A percentile compares a stretch with the other conserved stretches of the same genome.
These are phyloP conservation scores for Luehdorfia chinensis DNA, from an alignment of 1,140 invertebrate species.

Conservation along the genomic window DNA sequence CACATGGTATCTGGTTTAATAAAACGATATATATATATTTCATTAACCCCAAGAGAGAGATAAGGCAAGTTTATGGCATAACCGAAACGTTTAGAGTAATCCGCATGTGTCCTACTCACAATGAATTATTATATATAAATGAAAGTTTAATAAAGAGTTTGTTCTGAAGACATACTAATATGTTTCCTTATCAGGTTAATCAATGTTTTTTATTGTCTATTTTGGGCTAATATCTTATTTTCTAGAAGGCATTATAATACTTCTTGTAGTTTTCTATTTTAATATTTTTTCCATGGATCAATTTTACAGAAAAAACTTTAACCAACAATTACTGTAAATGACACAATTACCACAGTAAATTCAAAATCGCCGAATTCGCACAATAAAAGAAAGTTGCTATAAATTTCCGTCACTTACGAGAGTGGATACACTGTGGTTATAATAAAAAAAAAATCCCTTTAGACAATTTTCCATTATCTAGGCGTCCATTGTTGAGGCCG, in stretches of 20 bases:
- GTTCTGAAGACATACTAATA: too few species aligned
- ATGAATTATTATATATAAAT: conserved; percentile 16
- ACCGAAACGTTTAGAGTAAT: conserved; percentile 17
- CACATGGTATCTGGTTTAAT: conserved; percentile 9
- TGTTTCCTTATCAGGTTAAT: too few species aligned
- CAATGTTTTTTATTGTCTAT: too few species aligned
- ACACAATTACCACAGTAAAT: not conserved
- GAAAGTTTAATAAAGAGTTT: conserved; percentile 16
- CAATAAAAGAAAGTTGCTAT: conserved; percentile 51
- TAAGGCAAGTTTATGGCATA: conserved; percentile 18
- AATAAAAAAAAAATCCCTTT: conserved; percentile 63
- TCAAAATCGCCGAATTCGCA: conserved; percentile 16
- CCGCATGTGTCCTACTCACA: conserved; percentile 12
- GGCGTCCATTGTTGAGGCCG: conserved; percentile 47
- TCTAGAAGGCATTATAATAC: too few species aligned
- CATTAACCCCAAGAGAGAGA: conserved; percentile 13
- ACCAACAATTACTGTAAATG: too few species aligned
- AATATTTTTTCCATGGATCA: too few species aligned
- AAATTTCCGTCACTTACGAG: conserved; percentile 44
- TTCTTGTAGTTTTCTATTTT: too few species aligned
- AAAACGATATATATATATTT: conserved; percentile 15
- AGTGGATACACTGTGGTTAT: conserved; percentile 53
- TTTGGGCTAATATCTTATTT: too few species aligned
- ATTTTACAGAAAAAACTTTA: too few species aligned
- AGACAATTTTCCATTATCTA: conserved; percentile 68